phyloP scores from a whole-genome alignment of 1,140 invertebrate species.

The Anthonomus grandis region DNA sequence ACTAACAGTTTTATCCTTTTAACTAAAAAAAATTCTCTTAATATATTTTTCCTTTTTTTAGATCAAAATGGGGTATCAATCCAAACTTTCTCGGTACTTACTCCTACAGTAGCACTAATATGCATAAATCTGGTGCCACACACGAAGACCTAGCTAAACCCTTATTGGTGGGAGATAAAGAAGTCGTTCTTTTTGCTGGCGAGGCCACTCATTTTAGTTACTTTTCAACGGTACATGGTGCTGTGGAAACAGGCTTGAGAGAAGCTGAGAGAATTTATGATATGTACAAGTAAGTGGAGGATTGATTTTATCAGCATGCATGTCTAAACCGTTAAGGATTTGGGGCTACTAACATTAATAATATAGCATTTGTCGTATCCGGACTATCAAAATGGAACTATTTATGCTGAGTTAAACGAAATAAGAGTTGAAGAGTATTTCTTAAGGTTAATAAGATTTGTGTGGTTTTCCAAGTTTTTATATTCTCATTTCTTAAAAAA shows the following conservation, averaged over 20 bases:
- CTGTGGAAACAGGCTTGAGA: conserved; percentile 70
- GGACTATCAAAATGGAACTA: too few species aligned
- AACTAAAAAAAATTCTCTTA: not conserved
- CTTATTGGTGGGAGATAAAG: conserved; percentile 44
- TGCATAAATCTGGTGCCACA: conserved; percentile 51
- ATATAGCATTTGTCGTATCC: too few species aligned
- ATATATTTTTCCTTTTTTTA: conserved; percentile 32
- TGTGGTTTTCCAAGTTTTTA: too few species aligned
- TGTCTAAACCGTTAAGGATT: not conserved
- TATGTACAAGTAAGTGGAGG: conserved; percentile 26
- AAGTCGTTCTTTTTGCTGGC: conserved; percentile 65
- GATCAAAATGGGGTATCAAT: conserved; percentile 67
- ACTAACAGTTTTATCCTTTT: too few species aligned
- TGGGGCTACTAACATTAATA: too few species aligned
- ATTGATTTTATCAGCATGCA: not conserved
- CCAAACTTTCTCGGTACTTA: conserved; percentile 67
- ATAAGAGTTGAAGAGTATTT: too few species aligned
- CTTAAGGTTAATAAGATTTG: too few species aligned
- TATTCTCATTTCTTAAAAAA: too few species aligned
- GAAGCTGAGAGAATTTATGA: conserved; percentile 76
- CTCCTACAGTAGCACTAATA: conserved; percentile 58
- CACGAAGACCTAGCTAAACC: conserved; percentile 62
- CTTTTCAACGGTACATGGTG: conserved; percentile 79
- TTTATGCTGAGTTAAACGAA: too few species aligned
- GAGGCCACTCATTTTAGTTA: conserved; percentile 65